Base-by-base conservation (phyloP, 2,888 invertebrate genomes). In the Thecophora atra region DNA sequence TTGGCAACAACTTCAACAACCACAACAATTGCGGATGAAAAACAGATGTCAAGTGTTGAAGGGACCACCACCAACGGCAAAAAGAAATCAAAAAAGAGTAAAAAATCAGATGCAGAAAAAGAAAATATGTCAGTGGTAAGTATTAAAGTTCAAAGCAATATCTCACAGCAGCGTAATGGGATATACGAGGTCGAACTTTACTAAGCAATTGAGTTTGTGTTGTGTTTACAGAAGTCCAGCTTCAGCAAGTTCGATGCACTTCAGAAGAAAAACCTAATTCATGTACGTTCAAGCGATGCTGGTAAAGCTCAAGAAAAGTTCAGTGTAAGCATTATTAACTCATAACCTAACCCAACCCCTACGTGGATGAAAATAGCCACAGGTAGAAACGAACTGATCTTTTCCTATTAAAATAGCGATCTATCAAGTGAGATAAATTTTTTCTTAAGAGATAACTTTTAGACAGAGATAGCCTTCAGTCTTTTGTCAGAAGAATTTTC, bases 191-290 rank as follows among this genome's bases (percentile, higher is more conserved):
- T 17, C 2, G 1, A 47, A 47, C 17, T 5, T 47, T 11, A 47
- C 47, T 47, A 15, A 47, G 6, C 17, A 47, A 8, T 17, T 47
- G n/a, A 47, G 5, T n/a, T n/a, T 17, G 13, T 44, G 11, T 5
- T 47, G 67, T 44, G 56, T 21, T 76, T 76, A 47, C 77, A 93
- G 92, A 92, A 92, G 88, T 91, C 91, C 78, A 92, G 92, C 86
- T 93, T 93, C 85, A 92, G 89, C 83, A 92, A 93, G 87, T 92
- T 92, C 84, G 92, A 93, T 83, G 91, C 91, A 68, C 86, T 92
- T 70, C 90, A 90, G 81, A 92, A 91, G 87, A 91, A 91, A 83
- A 89, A 83, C 73, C 73, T 91, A 63, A 88, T 91, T 42, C 91
- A 92, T 85, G 90, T 91, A 75, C 89, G 91, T 80, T 91, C 91